Evolutionary conservation across 2,113 vertebrate genomes (phyloP), one percentile per base, ranked within the genome.

Genomic region (Paracanthobrama guichenoti): DNA sequence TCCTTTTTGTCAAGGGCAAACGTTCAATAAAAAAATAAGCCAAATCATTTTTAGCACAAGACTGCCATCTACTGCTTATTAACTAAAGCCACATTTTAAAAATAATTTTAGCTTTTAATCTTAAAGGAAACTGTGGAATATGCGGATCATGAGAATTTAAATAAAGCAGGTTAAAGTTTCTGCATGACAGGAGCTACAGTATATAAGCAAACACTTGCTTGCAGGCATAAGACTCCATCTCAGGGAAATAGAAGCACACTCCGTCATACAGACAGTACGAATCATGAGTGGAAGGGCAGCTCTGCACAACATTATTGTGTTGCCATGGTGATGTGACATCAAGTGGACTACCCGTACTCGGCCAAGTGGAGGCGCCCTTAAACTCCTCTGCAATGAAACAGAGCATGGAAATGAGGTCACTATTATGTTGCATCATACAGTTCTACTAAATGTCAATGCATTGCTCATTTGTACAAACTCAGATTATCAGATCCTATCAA

Each of bases 181-280:
- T 20, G 10, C 12, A 16, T 79, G 57, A 22, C 39, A 59, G 55
- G 4, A 69, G 74, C 6, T 57, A 55, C 6, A 20, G 50, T 55
- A 77, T n/a, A 59, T 14, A 11, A 16, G 5, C 46, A 39, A 66
- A 82, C 59, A 93, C 94, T 96, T 95, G 97, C 97, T 95, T 97
- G 97, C 97, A 99, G 10, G 95, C 96, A 0, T 96, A 97, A 44
- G 93, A 92, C 82, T 95, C 91, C 24, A 97, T 89, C 3, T 95
- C 90, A 53, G 95, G 93, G 26, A 97, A 90, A 76, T 98, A 96
- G 88, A 96, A 93, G 87, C 97, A 99, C 62, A 94, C 86, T 0
- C 96, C 97, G 0, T 94, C 92, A 6, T 97, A 94, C 39, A 98
- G 94, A 88, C 97, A 99, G 92, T 95, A 98, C 0, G 94, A 94